phyloP scores from a whole-genome alignment of 2,113 vertebrate genomes.

The Anguilla japonica region DNA sequence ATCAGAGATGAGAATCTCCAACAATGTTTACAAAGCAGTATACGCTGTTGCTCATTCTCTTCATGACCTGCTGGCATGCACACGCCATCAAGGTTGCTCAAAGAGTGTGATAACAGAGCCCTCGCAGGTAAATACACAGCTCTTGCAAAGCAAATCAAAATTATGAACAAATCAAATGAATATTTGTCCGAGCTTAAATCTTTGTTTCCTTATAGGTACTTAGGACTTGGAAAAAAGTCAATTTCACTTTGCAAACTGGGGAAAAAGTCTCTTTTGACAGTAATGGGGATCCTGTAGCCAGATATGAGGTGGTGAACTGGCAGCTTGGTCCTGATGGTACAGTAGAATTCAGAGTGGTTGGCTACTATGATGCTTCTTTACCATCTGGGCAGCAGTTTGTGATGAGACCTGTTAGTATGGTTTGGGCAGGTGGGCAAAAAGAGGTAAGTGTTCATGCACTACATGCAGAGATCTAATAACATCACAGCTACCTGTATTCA shows the following conservation, averaged over 20 bases:
- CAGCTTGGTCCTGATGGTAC: conserved; percentile 59
- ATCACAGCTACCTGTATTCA: no score
- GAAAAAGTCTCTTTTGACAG: conserved; percentile 64
- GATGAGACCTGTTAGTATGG: background rate
- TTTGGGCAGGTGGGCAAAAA: background rate
- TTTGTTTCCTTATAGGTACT: background rate
- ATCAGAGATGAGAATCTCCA: conserved; percentile 8
- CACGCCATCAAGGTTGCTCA: background rate
- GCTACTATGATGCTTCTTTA: conserved; percentile 59
- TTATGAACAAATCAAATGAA: conserved; percentile 13
- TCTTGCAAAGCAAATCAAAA: no score
- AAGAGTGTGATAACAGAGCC: conserved; percentile 2
- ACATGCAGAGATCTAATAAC: no score
- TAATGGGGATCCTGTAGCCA: conserved; percentile 65
- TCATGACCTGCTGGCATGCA: conserved; percentile 50
- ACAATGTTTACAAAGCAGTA: background rate
- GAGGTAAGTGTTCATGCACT: conserved; percentile 7
- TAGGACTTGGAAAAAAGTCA: conserved; percentile 55
- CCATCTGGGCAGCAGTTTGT: background rate
- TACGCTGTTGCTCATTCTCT: background rate
- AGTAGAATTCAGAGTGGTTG: conserved; percentile 56
- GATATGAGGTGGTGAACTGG: conserved; percentile 73
- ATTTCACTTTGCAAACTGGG: conserved; percentile 61
- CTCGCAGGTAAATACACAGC: conserved; percentile 9
- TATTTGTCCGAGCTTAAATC: no score